Percentiles rank a stretch among this genome's conserved stretches.
These are phyloP conservation scores for Leucoraja ocellata DNA, from an alignment of 2,797 vertebrate genomes.

Conservation along the genomic window DNA sequence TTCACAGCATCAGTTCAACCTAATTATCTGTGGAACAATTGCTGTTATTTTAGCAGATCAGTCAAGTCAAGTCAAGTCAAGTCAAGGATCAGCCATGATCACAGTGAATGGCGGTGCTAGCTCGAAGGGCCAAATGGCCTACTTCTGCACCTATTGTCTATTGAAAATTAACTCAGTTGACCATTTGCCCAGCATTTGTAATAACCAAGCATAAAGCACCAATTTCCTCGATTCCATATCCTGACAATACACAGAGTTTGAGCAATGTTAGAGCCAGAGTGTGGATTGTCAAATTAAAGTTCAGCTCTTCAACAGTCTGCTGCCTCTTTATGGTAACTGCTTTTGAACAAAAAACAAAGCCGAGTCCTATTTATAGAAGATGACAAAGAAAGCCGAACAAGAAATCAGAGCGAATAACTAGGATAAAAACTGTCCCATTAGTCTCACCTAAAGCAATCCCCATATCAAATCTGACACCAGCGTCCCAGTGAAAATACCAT, in stretches of 20 bases:
- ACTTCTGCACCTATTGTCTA: too few species aligned
- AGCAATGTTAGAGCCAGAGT: not conserved
- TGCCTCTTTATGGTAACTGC: not conserved
- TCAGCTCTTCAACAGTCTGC: not conserved
- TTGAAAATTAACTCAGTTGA: not conserved
- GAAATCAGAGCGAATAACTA: not conserved
- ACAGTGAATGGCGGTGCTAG: too few species aligned
- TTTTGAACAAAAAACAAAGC: not conserved
- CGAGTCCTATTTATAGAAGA: not conserved
- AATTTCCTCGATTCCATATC: not conserved
- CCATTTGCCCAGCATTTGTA: not conserved
- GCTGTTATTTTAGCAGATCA: not conserved
- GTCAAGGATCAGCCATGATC: too few species aligned
- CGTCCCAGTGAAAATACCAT: not conserved
- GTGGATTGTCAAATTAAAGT: not conserved
- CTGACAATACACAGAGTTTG: not conserved
- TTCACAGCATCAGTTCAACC: not conserved
- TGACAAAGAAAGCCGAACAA: not conserved
- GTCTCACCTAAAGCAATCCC: not conserved
- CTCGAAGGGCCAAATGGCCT: too few species aligned
- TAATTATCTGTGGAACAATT: not conserved
- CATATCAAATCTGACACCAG: not conserved
- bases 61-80: too few species aligned
- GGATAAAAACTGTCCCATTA: not conserved
- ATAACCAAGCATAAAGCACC: not conserved